Conservation (phyloP, 2,888 invertebrate species). For the Disparrhopalites patrizii region DNA sequence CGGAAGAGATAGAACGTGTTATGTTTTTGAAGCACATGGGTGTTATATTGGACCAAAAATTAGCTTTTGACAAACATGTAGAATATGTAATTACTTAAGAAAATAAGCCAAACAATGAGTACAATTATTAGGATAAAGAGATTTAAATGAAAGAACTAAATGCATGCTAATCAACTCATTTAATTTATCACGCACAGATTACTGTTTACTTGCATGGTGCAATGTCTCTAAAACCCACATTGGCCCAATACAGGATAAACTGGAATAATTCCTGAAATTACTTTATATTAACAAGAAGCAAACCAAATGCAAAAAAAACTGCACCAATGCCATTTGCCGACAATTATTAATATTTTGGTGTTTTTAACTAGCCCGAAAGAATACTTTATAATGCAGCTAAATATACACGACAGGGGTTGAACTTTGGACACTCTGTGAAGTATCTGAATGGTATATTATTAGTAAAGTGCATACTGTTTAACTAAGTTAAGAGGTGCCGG, state of each 20-base stretch:
- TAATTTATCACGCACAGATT: background rate
- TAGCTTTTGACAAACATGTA: background rate
- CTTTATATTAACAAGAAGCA: background rate
- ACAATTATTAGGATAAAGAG: background rate
- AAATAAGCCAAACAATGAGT: background rate
- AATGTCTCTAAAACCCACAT: background rate
- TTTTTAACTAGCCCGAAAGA: background rate
- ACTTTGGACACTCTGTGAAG: too few relatives aligned
- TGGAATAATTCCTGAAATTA: background rate
- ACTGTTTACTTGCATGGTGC: background rate
- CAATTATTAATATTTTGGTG: background rate
- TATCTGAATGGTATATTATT: too few relatives aligned
- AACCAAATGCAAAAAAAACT: background rate
- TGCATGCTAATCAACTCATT: background rate
- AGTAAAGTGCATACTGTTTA: too few relatives aligned
- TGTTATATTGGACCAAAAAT: background rate
- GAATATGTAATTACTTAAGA: background rate
- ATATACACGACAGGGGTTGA: too few relatives aligned
- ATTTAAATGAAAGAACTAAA: background rate
- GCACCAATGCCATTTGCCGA: background rate
- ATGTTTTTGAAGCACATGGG: background rate
- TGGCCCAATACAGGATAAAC: background rate
- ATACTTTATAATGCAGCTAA: too few relatives aligned
- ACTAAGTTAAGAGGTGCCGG: too few relatives aligned
- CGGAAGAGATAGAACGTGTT: background rate